Percentiles rank a stretch among this genome's conserved stretches.
Conservation (phyloP, 2,797 vertebrate genomes). For the Megalops cyprinoides region DNA sequence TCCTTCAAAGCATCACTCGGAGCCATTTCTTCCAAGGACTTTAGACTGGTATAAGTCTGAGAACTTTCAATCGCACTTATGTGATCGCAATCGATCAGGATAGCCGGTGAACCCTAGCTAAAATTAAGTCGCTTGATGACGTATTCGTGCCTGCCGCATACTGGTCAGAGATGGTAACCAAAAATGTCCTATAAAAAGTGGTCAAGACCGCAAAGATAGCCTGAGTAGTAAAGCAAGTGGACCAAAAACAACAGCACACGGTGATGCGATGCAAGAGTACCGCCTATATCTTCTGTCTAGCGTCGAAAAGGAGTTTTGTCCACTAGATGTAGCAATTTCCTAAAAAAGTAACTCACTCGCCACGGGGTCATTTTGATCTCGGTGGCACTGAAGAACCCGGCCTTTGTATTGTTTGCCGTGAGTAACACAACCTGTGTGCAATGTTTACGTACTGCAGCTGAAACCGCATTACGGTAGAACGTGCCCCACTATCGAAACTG, state of each 20-base stretch:
- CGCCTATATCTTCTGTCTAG: neutral
- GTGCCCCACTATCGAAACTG: too few relatives aligned
- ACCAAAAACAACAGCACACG: neutral
- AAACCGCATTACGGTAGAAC: too few relatives aligned
- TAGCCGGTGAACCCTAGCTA: neutral
- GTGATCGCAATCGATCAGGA: neutral
- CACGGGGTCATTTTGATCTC: neutral
- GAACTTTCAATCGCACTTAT: neutral
- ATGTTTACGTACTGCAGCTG: too few relatives aligned
- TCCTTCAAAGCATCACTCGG: too few relatives aligned
- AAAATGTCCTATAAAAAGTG: neutral
- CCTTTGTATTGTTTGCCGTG: neutral
- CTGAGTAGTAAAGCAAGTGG: neutral
- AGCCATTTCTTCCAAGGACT: neutral
- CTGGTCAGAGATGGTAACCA: neutral
- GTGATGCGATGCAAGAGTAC: neutral
- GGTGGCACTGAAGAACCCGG: neutral
- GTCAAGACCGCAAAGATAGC: neutral
- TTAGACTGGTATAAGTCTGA: neutral
- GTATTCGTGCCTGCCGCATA: neutral
- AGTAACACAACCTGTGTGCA: neutral
- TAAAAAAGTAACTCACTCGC: neutral
- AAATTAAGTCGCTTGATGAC: neutral
- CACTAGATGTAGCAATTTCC: slow-evolving; percentile 6
- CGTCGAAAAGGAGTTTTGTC: neutral